Evolutionary conservation across 2,888 invertebrate genomes (phyloP), one percentile per base, ranked within the genome.

Genomic region (Nezara viridula): DNA sequence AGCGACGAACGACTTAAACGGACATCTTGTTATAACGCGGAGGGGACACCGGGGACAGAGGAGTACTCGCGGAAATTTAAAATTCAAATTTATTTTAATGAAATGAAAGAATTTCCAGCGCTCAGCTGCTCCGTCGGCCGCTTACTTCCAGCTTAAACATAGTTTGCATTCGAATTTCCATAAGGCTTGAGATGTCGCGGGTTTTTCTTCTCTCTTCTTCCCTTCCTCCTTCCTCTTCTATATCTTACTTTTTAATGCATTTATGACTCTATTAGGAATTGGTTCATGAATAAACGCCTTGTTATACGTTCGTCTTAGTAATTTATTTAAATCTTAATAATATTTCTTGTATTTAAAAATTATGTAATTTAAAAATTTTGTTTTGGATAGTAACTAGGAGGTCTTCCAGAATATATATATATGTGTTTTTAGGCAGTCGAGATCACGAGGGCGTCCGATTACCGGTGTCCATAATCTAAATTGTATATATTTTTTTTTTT

Each of bases 61-160:
- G 6, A 9, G 44, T 81, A 81, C 81, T 81, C 1, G n/a, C 44
- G 6, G 14, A 24, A 47, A 81, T 81, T 81, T 81, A 47, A 81
- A 81, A 81, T 81, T 81, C 44, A 81, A 81, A 81, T 81, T 81
- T 81, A 81, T 81, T 81, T 81, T 81, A 81, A 81, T 81, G 81
- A 81, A 81, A 81, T 81, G 81, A 81, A 81, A 44, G 40, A 40
- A 40, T 81, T 40, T 44, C 37, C 14, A 32, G 16, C 32, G 66
- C 32, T 9, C 66, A 19, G 66, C 66, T 24, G 66, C 37, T 55
- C 24, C 3, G 3, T 4, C 27, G 73, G n/a, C n/a, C n/a, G n/a
- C n/a, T 77, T 77, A 40, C 40, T 77, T 77, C 44, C 44, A 81
- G 81, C 81, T 81, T 44, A 81, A n/a, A 44, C 44, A 47, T 44